phyloP scores from a whole-genome alignment of 2,888 invertebrate species.

The Acanthosepion lycidas region DNA sequence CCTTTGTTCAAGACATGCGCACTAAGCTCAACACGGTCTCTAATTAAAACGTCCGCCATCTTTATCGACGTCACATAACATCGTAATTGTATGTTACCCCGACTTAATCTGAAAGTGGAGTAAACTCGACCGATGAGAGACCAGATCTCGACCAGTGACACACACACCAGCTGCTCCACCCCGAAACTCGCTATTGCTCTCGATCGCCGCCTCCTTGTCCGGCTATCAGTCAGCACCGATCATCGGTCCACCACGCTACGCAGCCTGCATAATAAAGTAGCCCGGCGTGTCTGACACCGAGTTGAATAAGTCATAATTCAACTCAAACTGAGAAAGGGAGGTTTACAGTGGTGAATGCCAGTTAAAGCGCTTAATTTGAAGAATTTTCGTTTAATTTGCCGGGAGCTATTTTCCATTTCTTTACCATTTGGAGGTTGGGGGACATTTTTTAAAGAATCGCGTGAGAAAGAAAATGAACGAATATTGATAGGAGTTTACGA shows the following conservation, averaged over 20 bases:
- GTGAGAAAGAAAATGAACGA: background rate
- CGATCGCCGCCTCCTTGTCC: background rate
- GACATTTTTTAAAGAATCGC: background rate
- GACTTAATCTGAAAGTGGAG: conserved; percentile 18
- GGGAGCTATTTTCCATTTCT: background rate
- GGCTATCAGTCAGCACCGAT: background rate
- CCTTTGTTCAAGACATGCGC: background rate
- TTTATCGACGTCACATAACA: conserved; percentile 33
- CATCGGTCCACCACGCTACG: background rate
- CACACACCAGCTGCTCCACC: background rate
- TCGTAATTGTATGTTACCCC: conserved; percentile 15
- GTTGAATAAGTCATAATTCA: conserved; percentile 20
- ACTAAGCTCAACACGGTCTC: background rate
- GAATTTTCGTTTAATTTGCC: background rate
- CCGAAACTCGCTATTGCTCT: background rate
- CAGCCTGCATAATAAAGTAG: background rate
- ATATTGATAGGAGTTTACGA: background rate
- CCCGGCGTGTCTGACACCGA: background rate
- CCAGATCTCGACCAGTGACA: background rate
- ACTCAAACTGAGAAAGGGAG: background rate
- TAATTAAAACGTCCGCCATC: background rate
- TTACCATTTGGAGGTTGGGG: background rate
- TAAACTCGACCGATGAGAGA: background rate
- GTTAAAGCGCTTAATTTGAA: conserved; percentile 11
- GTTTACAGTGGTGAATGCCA: background rate